phyloP scores from a whole-genome alignment of 2,797 vertebrate genomes.

The Hydrocynus forskahlii region DNA sequence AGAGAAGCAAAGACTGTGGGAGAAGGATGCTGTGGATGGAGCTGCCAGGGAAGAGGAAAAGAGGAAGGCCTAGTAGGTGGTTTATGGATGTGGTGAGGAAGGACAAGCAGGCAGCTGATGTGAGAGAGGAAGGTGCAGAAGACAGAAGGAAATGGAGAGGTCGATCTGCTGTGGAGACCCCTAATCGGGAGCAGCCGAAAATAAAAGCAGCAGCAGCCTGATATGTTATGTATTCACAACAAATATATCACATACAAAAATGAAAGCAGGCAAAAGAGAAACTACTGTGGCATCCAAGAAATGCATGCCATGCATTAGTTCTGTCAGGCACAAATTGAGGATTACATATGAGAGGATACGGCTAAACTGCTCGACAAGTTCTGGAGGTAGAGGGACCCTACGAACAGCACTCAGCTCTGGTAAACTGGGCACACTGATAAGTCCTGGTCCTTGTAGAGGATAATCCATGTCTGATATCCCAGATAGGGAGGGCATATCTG shows the following conservation, averaged over 20 bases:
- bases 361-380: slow-evolving; percentile 96
- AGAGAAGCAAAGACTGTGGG: too few relatives aligned
- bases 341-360: slow-evolving; percentile 84
- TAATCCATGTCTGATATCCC: slow-evolving; percentile 98
- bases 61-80: too few relatives aligned
- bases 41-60: too few relatives aligned
- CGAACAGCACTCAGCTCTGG: slow-evolving; percentile 91
- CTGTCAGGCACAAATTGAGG: background rate
- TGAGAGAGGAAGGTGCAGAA: too few relatives aligned
- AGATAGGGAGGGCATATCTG: slow-evolving; percentile 91
- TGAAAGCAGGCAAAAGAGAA: background rate
- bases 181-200: too few relatives aligned
- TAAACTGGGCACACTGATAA: slow-evolving; percentile 89
- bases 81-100: too few relatives aligned
- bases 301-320: background rate
- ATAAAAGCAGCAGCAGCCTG: too few relatives aligned
- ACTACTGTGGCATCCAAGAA: background rate
- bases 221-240: too few relatives aligned
- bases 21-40: too few relatives aligned
- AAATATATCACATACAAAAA: background rate
- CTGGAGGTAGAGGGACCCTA: slow-evolving; percentile 92
- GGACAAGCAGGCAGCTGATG: too few relatives aligned
- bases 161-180: too few relatives aligned
- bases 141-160: too few relatives aligned
- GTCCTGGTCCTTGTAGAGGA: slow-evolving; percentile 91